Conservation (phyloP, 2,888 invertebrate genomes). For the Melipona beecheii region DNA sequence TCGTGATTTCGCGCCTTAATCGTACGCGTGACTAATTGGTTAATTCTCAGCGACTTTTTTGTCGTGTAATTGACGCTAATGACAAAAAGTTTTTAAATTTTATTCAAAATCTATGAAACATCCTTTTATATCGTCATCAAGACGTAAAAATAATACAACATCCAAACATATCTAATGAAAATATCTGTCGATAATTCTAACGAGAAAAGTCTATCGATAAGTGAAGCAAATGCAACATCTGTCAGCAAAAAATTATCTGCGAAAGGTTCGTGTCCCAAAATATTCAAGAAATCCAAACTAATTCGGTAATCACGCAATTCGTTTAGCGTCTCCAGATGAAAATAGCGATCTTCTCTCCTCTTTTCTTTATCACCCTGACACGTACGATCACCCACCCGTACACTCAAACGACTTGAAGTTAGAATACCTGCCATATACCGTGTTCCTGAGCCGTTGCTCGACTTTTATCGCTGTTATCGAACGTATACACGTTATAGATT, state of each 20-base stretch:
- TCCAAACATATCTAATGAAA: too few relatives aligned
- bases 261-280: background rate
- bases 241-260: background rate
- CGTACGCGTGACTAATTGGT: constrained; percentile 46
- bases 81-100: background rate
- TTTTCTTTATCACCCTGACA: constrained; percentile 35
- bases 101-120: background rate
- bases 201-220: too few relatives aligned
- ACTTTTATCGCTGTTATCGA: constrained; percentile 73
- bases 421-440: constrained; percentile 53
- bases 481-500: constrained; percentile 69
- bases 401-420: constrained; percentile 42
- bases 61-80: too few relatives aligned
- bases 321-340: background rate
- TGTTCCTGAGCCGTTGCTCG: constrained; percentile 60
- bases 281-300: background rate
- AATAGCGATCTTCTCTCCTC: background rate
- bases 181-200: too few relatives aligned
- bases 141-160: too few relatives aligned
- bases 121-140: background rate
- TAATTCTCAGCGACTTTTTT: constrained; percentile 15
- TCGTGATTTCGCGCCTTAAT: constrained; percentile 47
- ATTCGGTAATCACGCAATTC: background rate
- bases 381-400: too few relatives aligned
- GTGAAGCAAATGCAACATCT: background rate